Evolutionary conservation across 2,113 vertebrate genomes (phyloP).

Genomic region (Hydrolagus affinis): DNA sequence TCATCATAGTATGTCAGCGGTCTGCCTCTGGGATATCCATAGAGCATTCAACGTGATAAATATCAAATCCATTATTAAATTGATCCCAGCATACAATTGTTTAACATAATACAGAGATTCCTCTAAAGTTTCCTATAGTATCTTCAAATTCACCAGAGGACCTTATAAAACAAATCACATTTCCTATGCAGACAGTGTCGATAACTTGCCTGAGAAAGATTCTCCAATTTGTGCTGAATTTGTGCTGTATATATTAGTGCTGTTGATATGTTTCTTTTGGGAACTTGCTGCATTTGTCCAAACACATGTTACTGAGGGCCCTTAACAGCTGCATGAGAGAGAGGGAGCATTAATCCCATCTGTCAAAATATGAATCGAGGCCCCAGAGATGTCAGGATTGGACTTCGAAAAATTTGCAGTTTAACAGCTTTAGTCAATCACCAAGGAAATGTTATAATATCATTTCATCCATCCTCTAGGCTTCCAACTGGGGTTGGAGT

Average conservation of each 20-base stretch:
- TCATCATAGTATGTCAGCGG: too few relatives aligned
- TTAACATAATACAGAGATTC: too few relatives aligned
- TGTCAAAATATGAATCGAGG: not conserved
- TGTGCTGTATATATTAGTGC: not conserved
- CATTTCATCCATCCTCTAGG: not conserved
- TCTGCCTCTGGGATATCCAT: too few relatives aligned
- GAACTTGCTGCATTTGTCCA: not conserved
- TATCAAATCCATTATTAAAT: too few relatives aligned
- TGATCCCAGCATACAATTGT: too few relatives aligned
- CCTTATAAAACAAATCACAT: too few relatives aligned
- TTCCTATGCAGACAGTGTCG: too few relatives aligned
- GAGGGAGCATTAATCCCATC: not conserved
- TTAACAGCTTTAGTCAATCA: not conserved
- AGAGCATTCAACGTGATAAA: too few relatives aligned
- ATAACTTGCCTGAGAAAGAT: not conserved
- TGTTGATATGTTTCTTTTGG: not conserved
- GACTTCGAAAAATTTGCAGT: not conserved
- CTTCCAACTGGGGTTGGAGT: not conserved
- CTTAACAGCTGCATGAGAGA: not conserved
- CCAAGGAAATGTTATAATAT: not conserved
- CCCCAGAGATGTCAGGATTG: not conserved
- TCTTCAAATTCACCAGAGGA: too few relatives aligned
- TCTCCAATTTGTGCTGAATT: not conserved
- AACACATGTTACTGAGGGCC: not conserved
- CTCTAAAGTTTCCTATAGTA: too few relatives aligned